Percentiles rank a stretch among this genome's conserved stretches.
These are phyloP conservation scores for Tragulus kanchil DNA, from an alignment of 2,113 vertebrate species.

Conservation along the genomic window DNA sequence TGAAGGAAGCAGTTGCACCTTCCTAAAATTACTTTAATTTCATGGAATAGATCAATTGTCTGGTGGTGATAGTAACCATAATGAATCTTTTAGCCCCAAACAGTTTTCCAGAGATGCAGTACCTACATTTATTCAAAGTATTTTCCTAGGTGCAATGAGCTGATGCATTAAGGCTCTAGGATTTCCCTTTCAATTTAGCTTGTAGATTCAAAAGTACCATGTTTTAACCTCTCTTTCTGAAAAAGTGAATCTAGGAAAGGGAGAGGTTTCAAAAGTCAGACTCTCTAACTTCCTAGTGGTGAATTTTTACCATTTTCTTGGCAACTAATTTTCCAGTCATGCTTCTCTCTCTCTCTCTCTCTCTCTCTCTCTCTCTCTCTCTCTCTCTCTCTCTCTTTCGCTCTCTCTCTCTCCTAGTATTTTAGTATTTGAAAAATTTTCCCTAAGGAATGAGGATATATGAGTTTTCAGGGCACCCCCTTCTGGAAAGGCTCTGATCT, in stretches of 20 bases:
- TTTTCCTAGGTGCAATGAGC: not conserved
- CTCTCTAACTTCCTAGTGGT: not conserved
- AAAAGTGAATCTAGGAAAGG: not conserved
- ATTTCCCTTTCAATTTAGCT: not conserved
- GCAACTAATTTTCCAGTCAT: not conserved
- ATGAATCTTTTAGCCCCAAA: not conserved
- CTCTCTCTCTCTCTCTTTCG: too few relatives aligned
- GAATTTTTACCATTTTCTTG: not conserved
- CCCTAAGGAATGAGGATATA: not conserved
- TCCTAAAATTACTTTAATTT: slow-evolving; percentile 20
- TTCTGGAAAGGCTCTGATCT: not conserved
- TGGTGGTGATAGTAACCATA: not conserved
- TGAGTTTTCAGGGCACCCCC: not conserved
- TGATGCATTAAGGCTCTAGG: fast-evolving
- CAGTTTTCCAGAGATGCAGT: not conserved
- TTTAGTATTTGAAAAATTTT: not conserved
- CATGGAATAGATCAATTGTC: not conserved
- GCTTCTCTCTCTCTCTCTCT: not conserved
- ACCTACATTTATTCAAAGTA: not conserved
- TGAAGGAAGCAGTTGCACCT: not conserved
- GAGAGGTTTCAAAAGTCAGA: not conserved
- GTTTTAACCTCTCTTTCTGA: not conserved
- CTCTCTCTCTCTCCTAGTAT: not conserved
- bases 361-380: not conserved
- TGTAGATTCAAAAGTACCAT: not conserved